phyloP scores from a whole-genome alignment of 2,888 invertebrate species.

The Aporophyla lueneburgensis region DNA sequence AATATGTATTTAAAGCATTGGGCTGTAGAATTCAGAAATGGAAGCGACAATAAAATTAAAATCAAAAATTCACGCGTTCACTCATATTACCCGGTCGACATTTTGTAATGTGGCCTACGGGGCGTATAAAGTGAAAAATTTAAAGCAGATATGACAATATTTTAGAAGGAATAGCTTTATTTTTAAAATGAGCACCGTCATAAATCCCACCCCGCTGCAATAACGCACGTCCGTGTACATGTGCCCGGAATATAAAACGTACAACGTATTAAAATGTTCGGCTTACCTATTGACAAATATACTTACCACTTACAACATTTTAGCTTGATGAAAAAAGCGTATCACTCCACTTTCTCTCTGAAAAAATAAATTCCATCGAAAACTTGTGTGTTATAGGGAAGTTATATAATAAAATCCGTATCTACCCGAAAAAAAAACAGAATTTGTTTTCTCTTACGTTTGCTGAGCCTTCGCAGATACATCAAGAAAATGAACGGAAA shows the following conservation, averaged over 20 bases:
- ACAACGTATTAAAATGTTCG: slow-evolving; percentile 79
- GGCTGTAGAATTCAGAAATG: slow-evolving; percentile 51
- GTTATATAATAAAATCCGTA: slow-evolving; percentile 58
- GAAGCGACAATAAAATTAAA: slow-evolving; percentile 69
- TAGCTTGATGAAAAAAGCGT: slow-evolving; percentile 66
- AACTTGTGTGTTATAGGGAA: slow-evolving; percentile 55
- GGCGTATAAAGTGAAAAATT: slow-evolving; percentile 89
- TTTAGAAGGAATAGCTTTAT: slow-evolving; percentile 90
- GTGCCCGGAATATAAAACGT: slow-evolving; percentile 85
- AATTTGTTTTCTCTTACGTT: slow-evolving; percentile 32
- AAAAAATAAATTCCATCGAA: slow-evolving; percentile 50
- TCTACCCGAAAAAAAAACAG: slow-evolving; percentile 23
- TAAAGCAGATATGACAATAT: slow-evolving; percentile 89
- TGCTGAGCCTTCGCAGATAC: slow-evolving; percentile 35
- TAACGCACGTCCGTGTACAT: slow-evolving; percentile 83
- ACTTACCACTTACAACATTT: slow-evolving; percentile 68
- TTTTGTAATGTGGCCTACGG: slow-evolving; percentile 84
- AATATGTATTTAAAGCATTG: slow-evolving; percentile 63
- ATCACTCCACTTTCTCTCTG: slow-evolving; percentile 47
- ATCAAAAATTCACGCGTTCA: slow-evolving; percentile 80
- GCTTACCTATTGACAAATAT: slow-evolving; percentile 76
- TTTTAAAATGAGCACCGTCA: slow-evolving; percentile 87
- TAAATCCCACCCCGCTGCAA: slow-evolving; percentile 87
- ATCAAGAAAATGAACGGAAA: slow-evolving; percentile 22
- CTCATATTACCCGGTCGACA: slow-evolving; percentile 79